Evolutionary conservation across 2,113 vertebrate species (phyloP).

Genomic region (Willisornis vidua): DNA sequence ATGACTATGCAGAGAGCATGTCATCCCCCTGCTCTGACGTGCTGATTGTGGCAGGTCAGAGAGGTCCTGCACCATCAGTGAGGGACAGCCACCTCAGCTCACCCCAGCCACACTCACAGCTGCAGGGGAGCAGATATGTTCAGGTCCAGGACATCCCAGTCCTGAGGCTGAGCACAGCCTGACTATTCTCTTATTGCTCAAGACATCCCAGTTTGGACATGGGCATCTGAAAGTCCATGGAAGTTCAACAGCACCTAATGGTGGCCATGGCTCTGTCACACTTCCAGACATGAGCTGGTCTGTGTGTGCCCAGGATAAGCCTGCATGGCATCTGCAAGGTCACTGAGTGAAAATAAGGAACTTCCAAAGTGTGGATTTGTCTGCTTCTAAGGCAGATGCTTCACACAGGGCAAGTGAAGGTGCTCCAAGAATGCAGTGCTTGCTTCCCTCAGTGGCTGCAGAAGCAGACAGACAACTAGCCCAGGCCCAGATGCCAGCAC

Average conservation of each 20-base stretch:
- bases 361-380: neutral
- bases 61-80: fast-evolving
- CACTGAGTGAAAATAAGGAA: neutral
- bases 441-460: neutral
- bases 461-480: neutral
- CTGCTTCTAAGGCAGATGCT: neutral
- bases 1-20: neutral
- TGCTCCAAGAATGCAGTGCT: neutral
- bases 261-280: neutral
- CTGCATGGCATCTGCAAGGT: neutral
- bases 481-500: neutral
- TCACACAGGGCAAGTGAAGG: neutral
- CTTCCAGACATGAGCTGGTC: neutral
- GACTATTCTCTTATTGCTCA: neutral
- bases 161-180: neutral
- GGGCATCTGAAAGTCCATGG: neutral
- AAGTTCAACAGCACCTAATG: neutral
- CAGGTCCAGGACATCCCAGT: neutral
- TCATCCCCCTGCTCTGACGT: neutral
- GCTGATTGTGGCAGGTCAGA: neutral
- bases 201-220: neutral
- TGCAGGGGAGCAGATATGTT: neutral
- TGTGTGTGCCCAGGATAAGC: neutral
- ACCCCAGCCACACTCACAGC: neutral
- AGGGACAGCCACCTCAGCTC: neutral